Percentiles rank a stretch among this genome's conserved stretches.
phyloP scores from a whole-genome alignment of 2,113 vertebrate genomes.

The Colossoma macropomum region DNA sequence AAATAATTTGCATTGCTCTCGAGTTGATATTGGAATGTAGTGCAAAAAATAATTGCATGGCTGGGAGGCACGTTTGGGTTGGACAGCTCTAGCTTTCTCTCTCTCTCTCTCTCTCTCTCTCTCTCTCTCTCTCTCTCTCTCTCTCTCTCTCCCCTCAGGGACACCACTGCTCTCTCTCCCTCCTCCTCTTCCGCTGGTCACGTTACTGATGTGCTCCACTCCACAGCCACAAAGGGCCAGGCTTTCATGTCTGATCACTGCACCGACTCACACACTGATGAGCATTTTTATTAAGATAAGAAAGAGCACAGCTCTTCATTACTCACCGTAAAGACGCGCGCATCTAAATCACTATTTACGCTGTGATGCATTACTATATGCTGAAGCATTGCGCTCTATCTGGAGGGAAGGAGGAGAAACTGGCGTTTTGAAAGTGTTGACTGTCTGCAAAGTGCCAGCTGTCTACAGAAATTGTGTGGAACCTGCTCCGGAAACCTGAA shows the following conservation, averaged over 20 bases:
- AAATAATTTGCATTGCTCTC: conserved; percentile 85
- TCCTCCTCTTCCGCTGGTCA: conserved; percentile 46
- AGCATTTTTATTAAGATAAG: conserved; percentile 13
- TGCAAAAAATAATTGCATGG: conserved; percentile 81
- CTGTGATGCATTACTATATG: background rate
- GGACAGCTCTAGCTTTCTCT: conserved; percentile 51
- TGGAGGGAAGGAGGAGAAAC: background rate
- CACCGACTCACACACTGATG: background rate
- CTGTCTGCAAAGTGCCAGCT: background rate
- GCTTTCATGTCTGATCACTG: conserved; percentile 47
- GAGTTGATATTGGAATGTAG: conserved; percentile 80
- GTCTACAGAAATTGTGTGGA: background rate
- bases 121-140: conserved; percentile 15
- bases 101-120: conserved; percentile 44
- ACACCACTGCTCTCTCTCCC: conserved; percentile 32
- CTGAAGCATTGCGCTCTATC: background rate
- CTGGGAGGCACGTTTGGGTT: conserved; percentile 75
- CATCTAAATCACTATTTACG: background rate
- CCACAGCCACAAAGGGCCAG: conserved; percentile 31
- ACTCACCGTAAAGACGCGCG: background rate
- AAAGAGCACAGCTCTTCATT: background rate
- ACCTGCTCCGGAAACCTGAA: background rate
- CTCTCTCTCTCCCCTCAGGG: conserved; percentile 34
- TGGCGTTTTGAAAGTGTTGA: background rate
- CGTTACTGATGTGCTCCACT: conserved; percentile 51